Conservation (phyloP, 1,140 invertebrate species). For the Phymorhynchus buccinoides region DNA sequence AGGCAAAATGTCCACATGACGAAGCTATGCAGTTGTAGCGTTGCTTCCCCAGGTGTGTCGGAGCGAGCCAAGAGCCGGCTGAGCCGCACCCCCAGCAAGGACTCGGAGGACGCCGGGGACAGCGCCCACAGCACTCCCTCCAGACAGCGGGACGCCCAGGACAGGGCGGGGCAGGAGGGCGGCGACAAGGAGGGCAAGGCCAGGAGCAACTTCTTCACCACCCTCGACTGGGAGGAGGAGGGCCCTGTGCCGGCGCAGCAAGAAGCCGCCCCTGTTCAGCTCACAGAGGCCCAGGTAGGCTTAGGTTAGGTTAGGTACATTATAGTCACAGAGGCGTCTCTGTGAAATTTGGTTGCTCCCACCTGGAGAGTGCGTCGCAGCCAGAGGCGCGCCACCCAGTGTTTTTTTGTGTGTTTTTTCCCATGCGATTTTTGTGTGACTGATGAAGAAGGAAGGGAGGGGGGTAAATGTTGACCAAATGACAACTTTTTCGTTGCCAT, state of each 20-base stretch:
- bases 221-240: constrained; percentile 59
- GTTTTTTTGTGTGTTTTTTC: too few species aligned
- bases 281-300: constrained; percentile 34
- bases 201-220: constrained; percentile 59
- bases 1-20: too few species aligned
- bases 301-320: too few species aligned
- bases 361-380: too few species aligned
- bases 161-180: constrained; percentile 9
- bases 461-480: too few species aligned
- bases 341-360: too few species aligned
- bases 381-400: too few species aligned
- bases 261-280: constrained; percentile 31
- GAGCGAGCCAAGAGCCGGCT: constrained; percentile 59
- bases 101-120: constrained; percentile 56
- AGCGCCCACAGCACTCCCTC: constrained; percentile 44
- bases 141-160: not conserved
- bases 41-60: constrained; percentile 58
- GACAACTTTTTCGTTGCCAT: too few species aligned
- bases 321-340: too few species aligned
- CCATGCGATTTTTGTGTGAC: too few species aligned
- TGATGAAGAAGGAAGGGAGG: too few species aligned
- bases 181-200: constrained; percentile 24
- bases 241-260: not conserved
- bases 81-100: constrained; percentile 57
- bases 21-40: not conserved